Percentiles rank a stretch among this genome's conserved stretches.
phyloP scores from a whole-genome alignment of 2,113 vertebrate species.

The Zosterops borbonicus region DNA sequence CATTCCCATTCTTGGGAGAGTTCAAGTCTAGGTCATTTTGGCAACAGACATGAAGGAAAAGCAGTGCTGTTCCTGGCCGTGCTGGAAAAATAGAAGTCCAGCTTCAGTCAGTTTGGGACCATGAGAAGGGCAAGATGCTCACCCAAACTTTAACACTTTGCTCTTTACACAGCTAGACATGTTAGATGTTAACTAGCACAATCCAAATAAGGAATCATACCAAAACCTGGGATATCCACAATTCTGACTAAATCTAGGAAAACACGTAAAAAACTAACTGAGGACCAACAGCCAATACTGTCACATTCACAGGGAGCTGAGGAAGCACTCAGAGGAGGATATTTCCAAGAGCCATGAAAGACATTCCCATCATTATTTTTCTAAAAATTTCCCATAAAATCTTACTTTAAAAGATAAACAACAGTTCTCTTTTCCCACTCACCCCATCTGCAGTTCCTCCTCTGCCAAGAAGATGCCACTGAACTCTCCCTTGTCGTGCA shows the following conservation, averaged over 20 bases:
- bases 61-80: not conserved
- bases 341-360: not conserved
- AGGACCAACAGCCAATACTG: not conserved
- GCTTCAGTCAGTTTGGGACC: not conserved
- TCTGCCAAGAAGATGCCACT: accelerated
- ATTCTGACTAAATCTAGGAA: not conserved
- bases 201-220: not conserved
- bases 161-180: not conserved
- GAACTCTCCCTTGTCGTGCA: accelerated
- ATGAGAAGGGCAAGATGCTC: not conserved
- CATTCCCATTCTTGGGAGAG: not conserved
- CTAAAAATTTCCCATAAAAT: not conserved
- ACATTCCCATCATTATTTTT: not conserved
- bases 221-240: not conserved
- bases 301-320: not conserved
- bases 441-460: not conserved
- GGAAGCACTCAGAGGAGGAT: not conserved
- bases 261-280: not conserved
- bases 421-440: not conserved
- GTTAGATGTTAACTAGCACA: not conserved
- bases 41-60: not conserved
- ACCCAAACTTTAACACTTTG: not conserved
- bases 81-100: not conserved
- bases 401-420: not conserved
- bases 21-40: not conserved